phyloP scores from a whole-genome alignment of 2,113 vertebrate species.

The Meleagris gallopavo region DNA sequence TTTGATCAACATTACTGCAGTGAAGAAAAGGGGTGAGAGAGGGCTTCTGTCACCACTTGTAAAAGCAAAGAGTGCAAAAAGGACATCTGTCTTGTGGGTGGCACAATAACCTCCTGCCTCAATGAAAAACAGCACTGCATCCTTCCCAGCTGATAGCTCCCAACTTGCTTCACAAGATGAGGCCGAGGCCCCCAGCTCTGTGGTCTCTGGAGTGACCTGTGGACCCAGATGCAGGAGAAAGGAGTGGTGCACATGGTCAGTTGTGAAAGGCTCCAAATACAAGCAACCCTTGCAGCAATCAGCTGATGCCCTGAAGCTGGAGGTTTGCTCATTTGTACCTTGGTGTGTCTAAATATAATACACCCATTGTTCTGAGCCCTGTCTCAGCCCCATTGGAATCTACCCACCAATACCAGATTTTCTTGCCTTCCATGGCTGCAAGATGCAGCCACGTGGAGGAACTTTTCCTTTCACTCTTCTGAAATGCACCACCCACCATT shows the following conservation, averaged over 20 bases:
- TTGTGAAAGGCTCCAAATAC: background rate
- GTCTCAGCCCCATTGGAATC: constrained; percentile 11
- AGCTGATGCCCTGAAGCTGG: constrained; percentile 65
- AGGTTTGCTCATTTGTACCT: constrained; percentile 41
- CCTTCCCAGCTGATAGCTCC: background rate
- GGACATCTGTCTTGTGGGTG: background rate
- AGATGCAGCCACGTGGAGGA: background rate
- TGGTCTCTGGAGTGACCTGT: background rate
- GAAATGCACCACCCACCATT: background rate
- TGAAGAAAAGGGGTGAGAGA: background rate
- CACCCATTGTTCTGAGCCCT: constrained; percentile 40
- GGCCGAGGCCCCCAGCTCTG: background rate
- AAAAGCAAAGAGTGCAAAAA: background rate
- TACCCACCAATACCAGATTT: constrained; percentile 56
- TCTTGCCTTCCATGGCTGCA: background rate
- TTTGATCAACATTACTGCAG: background rate
- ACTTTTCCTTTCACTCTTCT: constrained; percentile 24
- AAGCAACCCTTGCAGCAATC: constrained; percentile 50
- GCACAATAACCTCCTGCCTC: background rate
- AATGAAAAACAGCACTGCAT: background rate
- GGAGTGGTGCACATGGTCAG: background rate
- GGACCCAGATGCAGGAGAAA: background rate
- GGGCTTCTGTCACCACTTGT: background rate
- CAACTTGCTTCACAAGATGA: background rate
- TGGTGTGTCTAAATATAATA: constrained; percentile 50